These are phyloP conservation scores for Tetropium fuscum DNA, from an alignment of 2,888 invertebrate species.

Conservation along the genomic window DNA sequence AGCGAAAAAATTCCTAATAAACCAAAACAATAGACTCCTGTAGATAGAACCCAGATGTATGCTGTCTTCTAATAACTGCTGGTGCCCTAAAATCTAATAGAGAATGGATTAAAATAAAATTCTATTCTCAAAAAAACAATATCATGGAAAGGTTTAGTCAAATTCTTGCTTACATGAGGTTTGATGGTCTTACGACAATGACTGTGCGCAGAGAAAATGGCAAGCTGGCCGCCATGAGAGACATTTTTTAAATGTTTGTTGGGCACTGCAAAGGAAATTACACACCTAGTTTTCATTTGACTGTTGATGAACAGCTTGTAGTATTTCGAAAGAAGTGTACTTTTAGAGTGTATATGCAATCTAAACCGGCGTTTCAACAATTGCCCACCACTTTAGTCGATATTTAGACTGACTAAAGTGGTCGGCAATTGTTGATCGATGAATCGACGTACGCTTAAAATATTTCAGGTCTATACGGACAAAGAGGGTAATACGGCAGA, in stretches of 20 bases:
- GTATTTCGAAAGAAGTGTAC: constrained; percentile 16
- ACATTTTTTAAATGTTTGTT: constrained; percentile 8
- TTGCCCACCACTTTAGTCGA: too few relatives aligned
- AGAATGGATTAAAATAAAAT: neutral
- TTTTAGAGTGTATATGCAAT: neutral
- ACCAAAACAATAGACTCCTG: neutral
- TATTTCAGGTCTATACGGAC: neutral
- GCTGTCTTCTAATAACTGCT: neutral
- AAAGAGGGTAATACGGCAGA: neutral
- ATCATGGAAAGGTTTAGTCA: neutral
- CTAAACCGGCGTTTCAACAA: too few relatives aligned
- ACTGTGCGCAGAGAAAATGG: neutral
- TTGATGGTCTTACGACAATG: neutral
- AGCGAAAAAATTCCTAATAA: neutral
- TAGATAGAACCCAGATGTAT: neutral
- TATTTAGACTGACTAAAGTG: too few relatives aligned
- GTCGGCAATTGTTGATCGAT: neutral
- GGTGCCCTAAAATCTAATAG: neutral
- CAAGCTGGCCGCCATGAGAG: neutral
- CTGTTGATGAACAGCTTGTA: constrained; percentile 24
- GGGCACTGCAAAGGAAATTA: constrained; percentile 9
- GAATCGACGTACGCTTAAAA: neutral
- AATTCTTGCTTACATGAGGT: neutral
- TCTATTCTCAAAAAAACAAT: neutral
- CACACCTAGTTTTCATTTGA: neutral